phyloP scores from a whole-genome alignment of 2,797 vertebrate species.

The Sebastes taczanowskii region DNA sequence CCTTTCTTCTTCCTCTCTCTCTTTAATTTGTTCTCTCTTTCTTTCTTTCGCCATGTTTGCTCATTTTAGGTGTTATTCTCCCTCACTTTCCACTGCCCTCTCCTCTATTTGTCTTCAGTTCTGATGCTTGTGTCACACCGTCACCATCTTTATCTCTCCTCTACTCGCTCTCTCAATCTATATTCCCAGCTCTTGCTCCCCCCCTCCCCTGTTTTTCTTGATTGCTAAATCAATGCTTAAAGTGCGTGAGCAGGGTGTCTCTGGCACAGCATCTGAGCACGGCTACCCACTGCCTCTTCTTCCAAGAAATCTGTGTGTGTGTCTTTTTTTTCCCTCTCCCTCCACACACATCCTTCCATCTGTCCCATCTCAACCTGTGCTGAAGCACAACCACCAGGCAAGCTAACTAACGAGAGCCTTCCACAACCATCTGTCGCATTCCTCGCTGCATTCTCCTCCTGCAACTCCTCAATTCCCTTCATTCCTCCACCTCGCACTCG shows the following conservation, averaged over 20 bases:
- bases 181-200: conserved; percentile 43
- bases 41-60: conserved; percentile 26
- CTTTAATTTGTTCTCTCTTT: conserved; percentile 27
- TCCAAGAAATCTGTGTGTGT: conserved; percentile 71
- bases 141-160: conserved; percentile 45
- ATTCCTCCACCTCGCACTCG: conserved; percentile 36
- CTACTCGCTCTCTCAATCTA: conserved; percentile 51
- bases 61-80: conserved; percentile 36
- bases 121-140: conserved; percentile 33
- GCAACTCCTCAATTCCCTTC: conserved; percentile 49
- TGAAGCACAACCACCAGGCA: conserved; percentile 80
- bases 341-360: conserved; percentile 81
- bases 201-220: conserved; percentile 63
- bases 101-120: conserved; percentile 38
- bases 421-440: conserved; percentile 85
- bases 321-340: background rate
- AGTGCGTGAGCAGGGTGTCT: conserved; percentile 80
- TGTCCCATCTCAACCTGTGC: conserved; percentile 85
- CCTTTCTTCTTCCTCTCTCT: background rate
- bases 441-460: conserved; percentile 62
- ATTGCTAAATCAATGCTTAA: conserved; percentile 86
- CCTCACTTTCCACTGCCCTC: conserved; percentile 13
- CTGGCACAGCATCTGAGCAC: conserved; percentile 79
- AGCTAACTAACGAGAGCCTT: conserved; percentile 83
- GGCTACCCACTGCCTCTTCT: conserved; percentile 75